Conservation (phyloP, 2,797 vertebrate genomes). For the Galaxias olidus region DNA sequence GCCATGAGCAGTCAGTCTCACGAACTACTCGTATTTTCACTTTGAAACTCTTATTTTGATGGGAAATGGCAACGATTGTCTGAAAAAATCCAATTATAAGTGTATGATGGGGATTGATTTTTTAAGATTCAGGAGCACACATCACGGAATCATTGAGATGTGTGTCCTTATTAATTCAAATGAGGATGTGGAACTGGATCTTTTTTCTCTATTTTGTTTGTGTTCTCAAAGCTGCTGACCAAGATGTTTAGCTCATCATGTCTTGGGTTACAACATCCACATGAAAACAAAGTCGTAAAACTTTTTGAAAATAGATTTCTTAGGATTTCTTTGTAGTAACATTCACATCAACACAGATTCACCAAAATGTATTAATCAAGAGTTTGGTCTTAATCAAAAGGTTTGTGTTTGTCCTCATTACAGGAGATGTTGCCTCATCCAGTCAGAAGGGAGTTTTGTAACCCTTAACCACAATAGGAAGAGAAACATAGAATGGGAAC, state of each 20-base stretch:
- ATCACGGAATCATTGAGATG: background rate
- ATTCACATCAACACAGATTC: background rate
- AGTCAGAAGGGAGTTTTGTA: constrained; percentile 50
- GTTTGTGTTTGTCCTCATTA: constrained; percentile 30
- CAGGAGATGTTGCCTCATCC: constrained; percentile 69
- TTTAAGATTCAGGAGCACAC: no score
- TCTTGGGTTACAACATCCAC: no score
- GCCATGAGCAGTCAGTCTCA: no score
- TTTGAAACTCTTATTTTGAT: no score
- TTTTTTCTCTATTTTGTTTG: constrained; percentile 37
- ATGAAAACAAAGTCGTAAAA: no score
- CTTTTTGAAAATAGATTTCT: no score
- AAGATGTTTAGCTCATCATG: background rate
- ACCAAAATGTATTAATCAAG: constrained; percentile 1
- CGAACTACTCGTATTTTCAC: no score
- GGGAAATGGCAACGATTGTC: no score
- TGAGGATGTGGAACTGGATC: constrained; percentile 59
- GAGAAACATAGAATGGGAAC: constrained; percentile 52
- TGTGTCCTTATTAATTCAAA: constrained; percentile 14
- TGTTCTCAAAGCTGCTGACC: constrained; percentile 11
- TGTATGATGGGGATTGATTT: no score
- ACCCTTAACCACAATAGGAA: constrained; percentile 48
- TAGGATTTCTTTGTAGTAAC: no score
- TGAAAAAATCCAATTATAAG: no score
- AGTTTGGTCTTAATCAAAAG: constrained; percentile 17